Evolutionary conservation across 2,888 invertebrate genomes (phyloP), one percentile per base, ranked within the genome.

Genomic region (Synanthedon formicaeformis): DNA sequence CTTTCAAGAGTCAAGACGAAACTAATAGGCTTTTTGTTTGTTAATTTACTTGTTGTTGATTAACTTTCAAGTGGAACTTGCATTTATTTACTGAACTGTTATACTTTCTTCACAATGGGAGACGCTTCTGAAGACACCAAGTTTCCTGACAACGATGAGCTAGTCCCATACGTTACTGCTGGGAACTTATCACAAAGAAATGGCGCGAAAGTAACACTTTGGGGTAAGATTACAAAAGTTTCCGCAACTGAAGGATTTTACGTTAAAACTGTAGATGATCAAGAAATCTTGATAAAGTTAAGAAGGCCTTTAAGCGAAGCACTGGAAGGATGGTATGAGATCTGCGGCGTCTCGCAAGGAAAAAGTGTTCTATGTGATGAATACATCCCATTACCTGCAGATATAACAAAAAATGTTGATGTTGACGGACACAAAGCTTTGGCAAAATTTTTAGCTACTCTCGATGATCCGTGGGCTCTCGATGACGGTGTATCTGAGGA

Each of bases 391-490:
- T 81, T 88, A 58, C 75, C 78, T 14, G 71, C 68, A 50, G 80
- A 83, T 45, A 70, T 85, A 67, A 64, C 78, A 0, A 80, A 79
- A 53, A 81, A 82, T 55, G 74, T 88, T 49, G 87, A 88, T 65
- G 63, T 69, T 0, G 86, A 84, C 52, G 85, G 86, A 6, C 84
- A 88, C 56, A 85, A 81, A 64, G 74, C 73, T 5, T 65, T 88
- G 52, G 79, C 86, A 1, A 75, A 73, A 57, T 63, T 88, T 27
- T 60, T 88, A 50, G 68, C 70, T 40, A 86, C 85, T 1, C 62
- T 88, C 0, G 88, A 88, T 56, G 85, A 87, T 52, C 87, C 87
- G 0, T 88, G 88, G 88, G 84, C 88, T 57, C 73, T 88, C 23
- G 88, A 87, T 51, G 82, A 81, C 14, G 73, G 74, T 27, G 59